These are phyloP conservation scores for Melanocharis versteri DNA, from an alignment of 2,113 vertebrate genomes.

Conservation along the genomic window DNA sequence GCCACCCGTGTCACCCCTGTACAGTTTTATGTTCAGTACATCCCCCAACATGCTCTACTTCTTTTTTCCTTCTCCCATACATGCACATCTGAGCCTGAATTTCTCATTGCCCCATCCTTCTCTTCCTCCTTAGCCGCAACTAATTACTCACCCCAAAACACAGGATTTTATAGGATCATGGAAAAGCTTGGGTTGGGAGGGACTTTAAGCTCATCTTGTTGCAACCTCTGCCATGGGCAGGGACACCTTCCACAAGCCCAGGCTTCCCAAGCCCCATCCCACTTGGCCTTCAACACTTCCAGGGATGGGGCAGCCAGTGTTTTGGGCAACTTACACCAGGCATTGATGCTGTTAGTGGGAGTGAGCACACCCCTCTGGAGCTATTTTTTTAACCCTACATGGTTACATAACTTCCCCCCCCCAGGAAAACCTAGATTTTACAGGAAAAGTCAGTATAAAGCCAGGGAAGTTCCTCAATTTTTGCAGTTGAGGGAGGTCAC, in stretches of 20 bases:
- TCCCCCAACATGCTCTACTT: not conserved
- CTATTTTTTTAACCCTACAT: not conserved
- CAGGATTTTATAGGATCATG: not conserved
- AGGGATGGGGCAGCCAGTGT: not conserved
- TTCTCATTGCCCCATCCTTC: not conserved
- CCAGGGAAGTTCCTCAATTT: not conserved
- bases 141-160: not conserved
- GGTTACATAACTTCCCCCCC: not conserved
- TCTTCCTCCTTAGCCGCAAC: not conserved
- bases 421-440: not conserved
- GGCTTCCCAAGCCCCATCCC: not conserved
- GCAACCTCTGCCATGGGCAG: not conserved
- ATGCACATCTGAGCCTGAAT: not conserved
- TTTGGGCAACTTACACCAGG: not conserved
- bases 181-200: not conserved
- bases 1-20: not conserved
- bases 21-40: not conserved
- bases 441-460: not conserved
- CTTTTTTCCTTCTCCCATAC: not conserved
- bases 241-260: not conserved
- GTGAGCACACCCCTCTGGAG: not conserved
- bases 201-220: rapidly evolving
- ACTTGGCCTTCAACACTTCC: not conserved
- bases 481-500: not conserved
- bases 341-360: not conserved